A percentile compares a stretch with the other conserved stretches of the same genome.
Conservation (phyloP, 2,113 vertebrate species). For the Turnix velox region DNA sequence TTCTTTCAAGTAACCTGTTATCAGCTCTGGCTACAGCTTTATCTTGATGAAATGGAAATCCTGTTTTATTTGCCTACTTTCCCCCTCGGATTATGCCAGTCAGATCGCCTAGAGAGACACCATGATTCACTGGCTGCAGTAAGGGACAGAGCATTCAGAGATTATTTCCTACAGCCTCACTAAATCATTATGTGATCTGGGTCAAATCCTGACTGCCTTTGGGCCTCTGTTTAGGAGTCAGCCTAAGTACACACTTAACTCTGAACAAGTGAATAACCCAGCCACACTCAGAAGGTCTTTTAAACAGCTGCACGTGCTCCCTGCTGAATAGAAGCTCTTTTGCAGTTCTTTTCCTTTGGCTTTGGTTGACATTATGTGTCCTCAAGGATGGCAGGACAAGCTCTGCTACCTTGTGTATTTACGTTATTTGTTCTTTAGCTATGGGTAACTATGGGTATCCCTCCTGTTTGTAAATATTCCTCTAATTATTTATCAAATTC, state of each 20-base stretch:
- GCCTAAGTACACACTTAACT: conserved; percentile 6
- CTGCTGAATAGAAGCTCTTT: background rate
- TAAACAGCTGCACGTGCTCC: background rate
- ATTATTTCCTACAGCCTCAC: background rate
- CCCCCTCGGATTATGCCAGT: background rate
- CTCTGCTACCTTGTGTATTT: background rate
- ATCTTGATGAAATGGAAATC: conserved; percentile 54
- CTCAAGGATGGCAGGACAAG: background rate
- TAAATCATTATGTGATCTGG: background rate
- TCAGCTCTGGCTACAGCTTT: conserved; percentile 48
- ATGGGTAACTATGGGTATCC: background rate
- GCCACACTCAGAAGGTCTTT: background rate
- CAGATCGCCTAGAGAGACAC: background rate
- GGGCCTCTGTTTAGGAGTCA: background rate
- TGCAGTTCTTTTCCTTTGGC: background rate
- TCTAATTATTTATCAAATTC: background rate
- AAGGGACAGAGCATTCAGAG: background rate
- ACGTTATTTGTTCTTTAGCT: background rate
- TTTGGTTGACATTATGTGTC: background rate
- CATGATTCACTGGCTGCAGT: background rate
- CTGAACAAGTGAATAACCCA: background rate
- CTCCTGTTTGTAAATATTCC: background rate
- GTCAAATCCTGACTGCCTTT: conserved; percentile 13
- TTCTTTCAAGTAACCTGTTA: conserved; percentile 60
- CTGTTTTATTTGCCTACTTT: background rate